These are phyloP conservation scores for Indri indri DNA, from an alignment of 2,113 vertebrate genomes.

Conservation along the genomic window DNA sequence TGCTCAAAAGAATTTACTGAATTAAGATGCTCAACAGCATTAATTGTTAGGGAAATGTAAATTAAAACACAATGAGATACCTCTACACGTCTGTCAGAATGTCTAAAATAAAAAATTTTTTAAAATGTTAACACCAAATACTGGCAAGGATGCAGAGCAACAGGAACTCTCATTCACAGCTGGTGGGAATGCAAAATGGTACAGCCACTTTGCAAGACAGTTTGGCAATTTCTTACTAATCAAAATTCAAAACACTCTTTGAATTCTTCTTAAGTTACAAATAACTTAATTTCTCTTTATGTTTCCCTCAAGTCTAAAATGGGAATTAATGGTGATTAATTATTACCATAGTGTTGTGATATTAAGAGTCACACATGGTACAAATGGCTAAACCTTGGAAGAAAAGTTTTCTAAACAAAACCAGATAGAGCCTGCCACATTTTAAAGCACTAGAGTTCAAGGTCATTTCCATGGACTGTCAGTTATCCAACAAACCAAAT, in stretches of 20 bases:
- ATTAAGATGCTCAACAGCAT: conserved; percentile 26
- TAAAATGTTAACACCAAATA: not conserved
- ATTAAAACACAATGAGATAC: not conserved
- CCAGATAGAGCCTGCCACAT: not conserved
- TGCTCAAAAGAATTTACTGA: not conserved
- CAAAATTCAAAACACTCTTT: conserved; percentile 9
- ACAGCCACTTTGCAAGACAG: not conserved
- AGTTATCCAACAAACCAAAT: not conserved
- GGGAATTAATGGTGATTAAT: not conserved
- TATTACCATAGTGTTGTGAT: not conserved
- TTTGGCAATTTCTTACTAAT: not conserved
- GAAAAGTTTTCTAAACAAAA: not conserved
- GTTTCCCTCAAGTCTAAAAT: not conserved
- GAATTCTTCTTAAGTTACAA: not conserved
- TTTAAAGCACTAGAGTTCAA: not conserved
- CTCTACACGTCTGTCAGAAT: not conserved
- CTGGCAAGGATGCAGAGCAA: not conserved
- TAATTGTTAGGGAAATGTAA: not conserved
- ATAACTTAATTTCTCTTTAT: not conserved
- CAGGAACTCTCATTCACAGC: not conserved
- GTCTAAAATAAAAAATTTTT: not conserved
- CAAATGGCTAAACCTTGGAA: not conserved
- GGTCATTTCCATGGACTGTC: not conserved
- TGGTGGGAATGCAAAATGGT: not conserved
- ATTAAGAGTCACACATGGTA: not conserved